These are phyloP conservation scores for Ceryle rudis DNA, from an alignment of 2,797 vertebrate genomes.

Conservation along the genomic window DNA sequence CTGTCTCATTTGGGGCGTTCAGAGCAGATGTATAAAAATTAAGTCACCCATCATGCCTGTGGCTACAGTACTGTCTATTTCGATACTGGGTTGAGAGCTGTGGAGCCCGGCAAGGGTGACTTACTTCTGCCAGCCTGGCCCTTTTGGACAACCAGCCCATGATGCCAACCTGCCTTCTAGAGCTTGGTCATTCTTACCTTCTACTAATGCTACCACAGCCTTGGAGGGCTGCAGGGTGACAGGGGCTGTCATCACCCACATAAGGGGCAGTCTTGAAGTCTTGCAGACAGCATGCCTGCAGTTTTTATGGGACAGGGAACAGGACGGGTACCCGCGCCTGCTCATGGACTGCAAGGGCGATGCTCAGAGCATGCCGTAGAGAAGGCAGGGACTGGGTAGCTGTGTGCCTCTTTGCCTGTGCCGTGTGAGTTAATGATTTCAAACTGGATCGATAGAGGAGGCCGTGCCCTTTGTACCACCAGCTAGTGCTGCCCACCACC, in stretches of 20 bases:
- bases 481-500: background rate
- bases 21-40: background rate
- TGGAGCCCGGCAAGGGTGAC: background rate
- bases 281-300: accelerated
- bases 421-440: constrained; percentile 9
- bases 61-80: background rate
- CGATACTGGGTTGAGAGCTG: background rate
- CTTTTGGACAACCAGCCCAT: background rate
- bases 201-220: background rate
- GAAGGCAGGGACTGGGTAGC: background rate
- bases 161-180: background rate
- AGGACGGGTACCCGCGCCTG: background rate
- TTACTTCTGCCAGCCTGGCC: background rate
- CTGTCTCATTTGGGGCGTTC: background rate
- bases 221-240: background rate
- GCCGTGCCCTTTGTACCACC: background rate
- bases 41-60: background rate
- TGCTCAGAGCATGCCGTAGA: accelerated
- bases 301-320: background rate
- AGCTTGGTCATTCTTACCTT: background rate
- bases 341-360: accelerated
- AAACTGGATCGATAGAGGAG: background rate
- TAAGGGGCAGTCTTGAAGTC: background rate
- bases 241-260: background rate
- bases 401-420: background rate